Conservation (phyloP, 1,140 invertebrate genomes). For the Sipha flava region DNA sequence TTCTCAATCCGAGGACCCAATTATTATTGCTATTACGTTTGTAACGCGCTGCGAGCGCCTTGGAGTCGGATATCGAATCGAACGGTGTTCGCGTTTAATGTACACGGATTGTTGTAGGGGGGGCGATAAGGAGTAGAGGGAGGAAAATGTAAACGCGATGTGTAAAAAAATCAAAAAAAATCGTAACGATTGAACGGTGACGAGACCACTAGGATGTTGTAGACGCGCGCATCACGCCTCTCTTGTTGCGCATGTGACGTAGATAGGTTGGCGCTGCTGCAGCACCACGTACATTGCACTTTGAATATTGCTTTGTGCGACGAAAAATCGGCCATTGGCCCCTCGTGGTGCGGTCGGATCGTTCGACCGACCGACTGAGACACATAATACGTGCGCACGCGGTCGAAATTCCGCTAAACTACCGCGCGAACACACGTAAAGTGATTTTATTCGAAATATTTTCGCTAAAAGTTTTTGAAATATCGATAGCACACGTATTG, state of each 20-base stretch:
- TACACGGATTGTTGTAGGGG: too few species aligned
- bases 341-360: neutral
- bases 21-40: neutral
- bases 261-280: neutral
- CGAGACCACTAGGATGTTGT: too few species aligned
- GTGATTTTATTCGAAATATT: neutral
- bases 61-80: too few species aligned
- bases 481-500: neutral
- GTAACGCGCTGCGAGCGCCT: neutral
- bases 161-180: too few species aligned
- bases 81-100: too few species aligned
- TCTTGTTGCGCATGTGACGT: neutral
- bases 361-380: too few species aligned
- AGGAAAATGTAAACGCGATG: too few species aligned
- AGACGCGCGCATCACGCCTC: neutral
- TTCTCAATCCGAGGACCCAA: neutral
- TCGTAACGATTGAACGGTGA: too few species aligned
- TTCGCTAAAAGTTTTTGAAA: neutral
- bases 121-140: too few species aligned
- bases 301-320: neutral
- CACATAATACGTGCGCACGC: too few species aligned
- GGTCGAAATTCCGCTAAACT: too few species aligned
- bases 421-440: too few species aligned
- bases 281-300: neutral
- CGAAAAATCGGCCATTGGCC: constrained; percentile 8